Evolutionary conservation across 2,113 vertebrate species (phyloP).

Genomic region (Pluvianellus socialis): DNA sequence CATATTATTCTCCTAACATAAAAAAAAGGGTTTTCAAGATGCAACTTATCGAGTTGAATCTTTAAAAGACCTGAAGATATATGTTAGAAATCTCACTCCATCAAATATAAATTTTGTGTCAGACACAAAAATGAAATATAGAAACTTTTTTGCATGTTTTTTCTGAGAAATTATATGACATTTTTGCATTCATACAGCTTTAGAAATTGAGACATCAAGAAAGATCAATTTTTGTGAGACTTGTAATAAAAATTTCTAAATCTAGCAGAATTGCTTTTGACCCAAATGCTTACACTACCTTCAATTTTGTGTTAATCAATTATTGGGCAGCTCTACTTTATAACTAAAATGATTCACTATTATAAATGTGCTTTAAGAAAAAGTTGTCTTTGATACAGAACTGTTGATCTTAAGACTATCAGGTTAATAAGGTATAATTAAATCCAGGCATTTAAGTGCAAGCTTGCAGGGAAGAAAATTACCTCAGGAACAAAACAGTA

Average conservation of each 20-base stretch:
- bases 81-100: not conserved
- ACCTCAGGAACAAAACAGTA: slow-evolving; percentile 45
- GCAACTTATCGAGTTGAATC: not conserved
- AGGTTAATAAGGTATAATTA: slow-evolving; percentile 26
- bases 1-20: not conserved
- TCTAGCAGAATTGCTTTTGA: not conserved
- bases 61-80: not conserved
- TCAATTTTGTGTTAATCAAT: not conserved
- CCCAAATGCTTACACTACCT: not conserved
- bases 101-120: not conserved
- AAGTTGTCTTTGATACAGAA: not conserved
- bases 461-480: slow-evolving; percentile 38
- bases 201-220: not conserved
- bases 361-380: not conserved
- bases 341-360: not conserved
- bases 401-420: not conserved
- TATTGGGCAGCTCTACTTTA: not conserved
- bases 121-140: not conserved
- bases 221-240: not conserved
- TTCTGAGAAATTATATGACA: not conserved
- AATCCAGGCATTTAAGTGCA: not conserved
- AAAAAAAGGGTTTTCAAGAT: not conserved
- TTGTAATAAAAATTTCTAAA: not conserved
- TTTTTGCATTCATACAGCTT: not conserved
- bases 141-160: not conserved